phyloP scores from a whole-genome alignment of 2,888 invertebrate species.

The Leptothorax acervorum region DNA sequence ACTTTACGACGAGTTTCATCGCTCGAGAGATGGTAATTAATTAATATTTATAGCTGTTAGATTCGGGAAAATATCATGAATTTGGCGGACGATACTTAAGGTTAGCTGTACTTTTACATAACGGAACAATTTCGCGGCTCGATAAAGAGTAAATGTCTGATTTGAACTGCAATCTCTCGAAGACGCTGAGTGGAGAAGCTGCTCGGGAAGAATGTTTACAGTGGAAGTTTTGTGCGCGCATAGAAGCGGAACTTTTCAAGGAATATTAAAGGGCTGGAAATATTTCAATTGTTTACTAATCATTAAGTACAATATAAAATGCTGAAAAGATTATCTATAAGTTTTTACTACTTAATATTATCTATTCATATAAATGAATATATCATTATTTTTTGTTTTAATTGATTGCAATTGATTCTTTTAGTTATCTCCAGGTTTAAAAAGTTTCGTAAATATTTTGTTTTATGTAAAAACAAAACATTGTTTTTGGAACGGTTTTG shows the following conservation, averaged over 20 bases:
- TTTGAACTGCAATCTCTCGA: constrained; percentile 30
- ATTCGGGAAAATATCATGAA: background rate
- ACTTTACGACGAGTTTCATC: background rate
- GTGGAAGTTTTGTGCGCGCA: constrained; percentile 27
- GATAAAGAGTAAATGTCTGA: constrained; percentile 44
- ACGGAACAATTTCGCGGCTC: constrained; percentile 11
- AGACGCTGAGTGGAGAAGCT: constrained; percentile 30
- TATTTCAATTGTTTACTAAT: constrained; percentile 25
- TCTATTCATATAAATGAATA: background rate
- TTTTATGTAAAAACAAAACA: background rate
- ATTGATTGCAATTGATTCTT: background rate
- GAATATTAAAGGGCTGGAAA: constrained; percentile 4
- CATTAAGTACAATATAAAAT: constrained; percentile 14
- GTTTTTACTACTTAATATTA: background rate
- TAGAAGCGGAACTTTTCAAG: constrained; percentile 29
- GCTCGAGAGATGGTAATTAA: background rate
- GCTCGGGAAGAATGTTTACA: constrained; percentile 27
- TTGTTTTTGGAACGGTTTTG: background rate
- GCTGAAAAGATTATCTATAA: background rate
- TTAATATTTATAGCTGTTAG: constrained; percentile 22
- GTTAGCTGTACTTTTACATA: constrained; percentile 10
- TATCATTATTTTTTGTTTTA: background rate
- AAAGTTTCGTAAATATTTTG: background rate
- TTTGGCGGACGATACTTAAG: background rate
- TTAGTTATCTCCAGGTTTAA: background rate